phyloP scores from a whole-genome alignment of 1,140 invertebrate species.

The Megalopta genalis region DNA sequence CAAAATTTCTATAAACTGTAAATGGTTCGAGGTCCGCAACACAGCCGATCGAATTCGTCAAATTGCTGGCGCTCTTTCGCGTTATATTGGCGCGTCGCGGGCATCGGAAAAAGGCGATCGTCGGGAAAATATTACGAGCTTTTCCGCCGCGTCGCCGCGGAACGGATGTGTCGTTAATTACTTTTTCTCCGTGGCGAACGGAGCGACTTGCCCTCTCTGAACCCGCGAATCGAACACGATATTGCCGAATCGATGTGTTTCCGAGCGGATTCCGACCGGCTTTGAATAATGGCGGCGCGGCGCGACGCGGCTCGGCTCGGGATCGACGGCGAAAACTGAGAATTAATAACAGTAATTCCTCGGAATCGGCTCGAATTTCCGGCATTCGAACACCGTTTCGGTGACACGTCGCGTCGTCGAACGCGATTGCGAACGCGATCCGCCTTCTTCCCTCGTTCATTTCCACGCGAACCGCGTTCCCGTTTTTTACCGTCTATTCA shows the following conservation, averaged over 20 bases:
- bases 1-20: no score
- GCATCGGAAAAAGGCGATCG: background rate
- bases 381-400: background rate
- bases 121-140: background rate
- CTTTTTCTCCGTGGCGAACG: constrained; percentile 14
- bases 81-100: background rate
- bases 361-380: constrained; percentile 18
- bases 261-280: constrained; percentile 26
- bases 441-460: background rate
- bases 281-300: constrained; percentile 45
- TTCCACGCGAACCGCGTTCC: background rate
- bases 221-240: background rate
- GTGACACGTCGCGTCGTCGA: background rate
- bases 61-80: background rate
- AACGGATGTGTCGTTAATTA: constrained; percentile 37
- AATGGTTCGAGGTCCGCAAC: no score
- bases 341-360: constrained; percentile 56
- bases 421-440: background rate
- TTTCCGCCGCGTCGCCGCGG: background rate
- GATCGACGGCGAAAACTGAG: constrained; percentile 24
- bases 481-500: no score
- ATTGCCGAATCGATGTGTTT: constrained; percentile 21
- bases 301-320: background rate
- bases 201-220: no score
- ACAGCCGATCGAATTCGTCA: background rate